Base-by-base conservation (phyloP, 1,140 invertebrate genomes). In the Prorops nasuta region DNA sequence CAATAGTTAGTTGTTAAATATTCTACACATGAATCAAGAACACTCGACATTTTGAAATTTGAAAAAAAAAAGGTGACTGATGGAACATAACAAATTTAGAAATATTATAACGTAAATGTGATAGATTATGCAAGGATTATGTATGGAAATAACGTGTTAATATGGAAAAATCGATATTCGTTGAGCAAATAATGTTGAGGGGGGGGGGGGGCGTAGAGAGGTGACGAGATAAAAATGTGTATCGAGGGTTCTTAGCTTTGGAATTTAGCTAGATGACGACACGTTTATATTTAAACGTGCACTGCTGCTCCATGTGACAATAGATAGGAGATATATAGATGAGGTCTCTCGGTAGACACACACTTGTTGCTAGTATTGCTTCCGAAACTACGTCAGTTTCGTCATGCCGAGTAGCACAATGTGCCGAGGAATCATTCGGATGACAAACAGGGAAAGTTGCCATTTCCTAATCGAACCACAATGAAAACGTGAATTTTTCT, bases 231-330 rank as follows among this genome's bases (percentile, higher is more conserved):
- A 7, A 28, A 28, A 28, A 28, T 28, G 6, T 28, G 24, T 28
- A 12, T 6, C 24, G 12, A 28, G 24, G 6, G 12, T 12, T 28
- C 12, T 28, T 12, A 7, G 6, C 24, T 28, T 7, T 28, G 24
- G 24, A 28, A 28, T 7, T 28, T 28, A 53, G 50, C 36, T 40
- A 44, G 31, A 36, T 61, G 58, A 61, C 54, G 54, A 32, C 58
- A 61, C 22, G 46, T 12, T 49, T 61, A 61, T 61, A 53, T 61
- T 56, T 48, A 49, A 39, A 16, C 9, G 21, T 14, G 34, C 17
- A 49, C 14, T 15, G 36, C 16, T 17, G 18, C n/a, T 37, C 36
- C 9, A 37, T 37, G 7, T 17, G 16, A 8, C 36, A 37, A 36
- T 37, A n/a, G n/a, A n/a, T n/a, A n/a, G n/a, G n/a, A n/a, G n/a